These are phyloP conservation scores for Elaphurus davidianus DNA, from an alignment of 2,113 vertebrate species.

Conservation along the genomic window DNA sequence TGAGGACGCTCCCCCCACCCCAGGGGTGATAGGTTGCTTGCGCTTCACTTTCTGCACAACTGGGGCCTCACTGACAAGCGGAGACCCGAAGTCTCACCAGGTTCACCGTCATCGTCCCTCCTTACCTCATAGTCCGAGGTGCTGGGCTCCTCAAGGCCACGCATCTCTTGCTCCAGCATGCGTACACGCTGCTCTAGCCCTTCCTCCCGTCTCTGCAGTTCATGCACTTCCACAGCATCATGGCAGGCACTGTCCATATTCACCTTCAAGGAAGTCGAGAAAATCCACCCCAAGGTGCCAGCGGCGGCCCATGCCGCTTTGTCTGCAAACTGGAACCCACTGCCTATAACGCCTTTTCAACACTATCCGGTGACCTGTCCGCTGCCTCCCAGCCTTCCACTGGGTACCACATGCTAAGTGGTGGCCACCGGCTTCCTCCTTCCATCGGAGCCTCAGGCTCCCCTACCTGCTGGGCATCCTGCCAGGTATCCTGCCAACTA, in stretches of 20 bases:
- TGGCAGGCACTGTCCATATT: not conserved
- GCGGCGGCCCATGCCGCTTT: not conserved
- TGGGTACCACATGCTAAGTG: not conserved
- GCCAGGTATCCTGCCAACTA: not conserved
- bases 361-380: not conserved
- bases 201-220: not conserved
- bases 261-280: not conserved
- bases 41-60: not conserved
- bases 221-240: not conserved
- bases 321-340: not conserved
- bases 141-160: not conserved
- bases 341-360: not conserved
- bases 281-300: not conserved
- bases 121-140: not conserved
- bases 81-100: not conserved
- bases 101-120: not conserved
- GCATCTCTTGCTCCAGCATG: not conserved
- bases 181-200: not conserved
- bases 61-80: not conserved
- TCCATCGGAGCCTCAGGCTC: not conserved
- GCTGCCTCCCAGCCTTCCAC: not conserved
- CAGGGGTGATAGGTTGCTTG: not conserved
- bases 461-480: not conserved
- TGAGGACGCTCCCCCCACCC: not conserved
- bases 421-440: not conserved